These are phyloP conservation scores for Coelinius sp. DNA, from an alignment of 2,888 invertebrate species.

Conservation along the genomic window DNA sequence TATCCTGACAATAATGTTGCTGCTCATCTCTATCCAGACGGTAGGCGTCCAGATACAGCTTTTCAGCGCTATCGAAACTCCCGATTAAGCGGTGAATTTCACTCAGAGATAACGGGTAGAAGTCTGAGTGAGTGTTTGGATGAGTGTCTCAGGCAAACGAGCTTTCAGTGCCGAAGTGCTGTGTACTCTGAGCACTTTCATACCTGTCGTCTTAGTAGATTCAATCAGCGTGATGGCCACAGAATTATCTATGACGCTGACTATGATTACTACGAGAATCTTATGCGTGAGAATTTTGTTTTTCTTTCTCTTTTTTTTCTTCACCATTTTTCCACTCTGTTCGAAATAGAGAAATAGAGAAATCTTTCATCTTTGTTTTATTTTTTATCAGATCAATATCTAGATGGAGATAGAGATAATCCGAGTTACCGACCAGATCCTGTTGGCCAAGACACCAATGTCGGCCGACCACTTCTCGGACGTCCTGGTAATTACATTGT, in stretches of 20 bases:
- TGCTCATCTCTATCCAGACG: slow-evolving; percentile 87
- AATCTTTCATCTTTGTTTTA: background rate
- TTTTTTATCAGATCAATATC: slow-evolving; percentile 65
- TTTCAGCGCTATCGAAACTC: slow-evolving; percentile 91
- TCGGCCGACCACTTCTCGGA: slow-evolving; percentile 69
- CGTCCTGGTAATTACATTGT: slow-evolving; percentile 59
- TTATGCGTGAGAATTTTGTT: slow-evolving; percentile 82
- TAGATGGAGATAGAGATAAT: slow-evolving; percentile 66
- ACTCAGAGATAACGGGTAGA: slow-evolving; percentile 89
- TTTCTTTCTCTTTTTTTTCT: background rate
- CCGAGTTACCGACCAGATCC: slow-evolving; percentile 70
- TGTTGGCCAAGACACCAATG: slow-evolving; percentile 71
- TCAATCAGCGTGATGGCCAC: slow-evolving; percentile 90
- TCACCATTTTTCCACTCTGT: background rate
- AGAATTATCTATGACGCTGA: slow-evolving; percentile 91
- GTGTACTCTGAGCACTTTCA: slow-evolving; percentile 90
- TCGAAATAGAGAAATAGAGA: background rate
- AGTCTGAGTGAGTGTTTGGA: slow-evolving; percentile 92
- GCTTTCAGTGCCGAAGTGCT: slow-evolving; percentile 90
- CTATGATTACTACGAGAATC: slow-evolving; percentile 93
- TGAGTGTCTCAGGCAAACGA: slow-evolving; percentile 89
- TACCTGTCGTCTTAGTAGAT: slow-evolving; percentile 87
- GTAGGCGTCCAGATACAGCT: slow-evolving; percentile 88
- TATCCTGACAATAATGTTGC: slow-evolving; percentile 90
- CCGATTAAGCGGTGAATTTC: slow-evolving; percentile 88